A percentile compares a stretch with the other conserved stretches of the same genome.
phyloP scores from a whole-genome alignment of 2,797 vertebrate species.

The Urocyon cinereoargenteus region DNA sequence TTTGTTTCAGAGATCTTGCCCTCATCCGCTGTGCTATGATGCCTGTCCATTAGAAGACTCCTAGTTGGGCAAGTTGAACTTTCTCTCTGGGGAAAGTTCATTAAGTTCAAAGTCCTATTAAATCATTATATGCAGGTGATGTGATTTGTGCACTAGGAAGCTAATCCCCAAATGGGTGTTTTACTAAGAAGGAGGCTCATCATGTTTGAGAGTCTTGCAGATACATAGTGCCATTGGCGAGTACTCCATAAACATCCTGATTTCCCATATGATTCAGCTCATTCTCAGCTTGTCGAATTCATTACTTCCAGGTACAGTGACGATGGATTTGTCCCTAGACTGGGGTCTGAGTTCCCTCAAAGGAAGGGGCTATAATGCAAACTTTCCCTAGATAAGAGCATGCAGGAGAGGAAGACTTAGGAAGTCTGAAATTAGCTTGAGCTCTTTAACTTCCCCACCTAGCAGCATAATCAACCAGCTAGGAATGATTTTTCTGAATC shows the following conservation, averaged over 20 bases:
- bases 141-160: neutral
- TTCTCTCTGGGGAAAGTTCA: neutral
- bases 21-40: neutral
- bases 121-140: neutral
- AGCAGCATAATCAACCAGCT: slow-evolving; percentile 43
- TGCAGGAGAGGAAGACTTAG: neutral
- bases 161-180: neutral
- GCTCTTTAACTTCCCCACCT: slow-evolving; percentile 61
- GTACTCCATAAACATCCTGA: neutral
- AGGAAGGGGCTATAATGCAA: neutral
- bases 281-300: neutral
- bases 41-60: neutral
- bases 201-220: neutral
- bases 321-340: neutral
- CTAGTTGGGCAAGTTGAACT: neutral
- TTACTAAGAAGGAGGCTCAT: neutral
- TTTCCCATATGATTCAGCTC: neutral
- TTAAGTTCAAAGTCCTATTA: neutral
- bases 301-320: neutral
- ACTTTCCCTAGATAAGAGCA: neutral
- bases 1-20: neutral
- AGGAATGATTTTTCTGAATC: slow-evolving; percentile 39
- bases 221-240: neutral
- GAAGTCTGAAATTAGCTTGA: slow-evolving; percentile 20
- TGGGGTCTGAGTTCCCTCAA: neutral